These are phyloP conservation scores for Siniperca undulata DNA, from an alignment of 2,797 vertebrate genomes.

Conservation along the genomic window DNA sequence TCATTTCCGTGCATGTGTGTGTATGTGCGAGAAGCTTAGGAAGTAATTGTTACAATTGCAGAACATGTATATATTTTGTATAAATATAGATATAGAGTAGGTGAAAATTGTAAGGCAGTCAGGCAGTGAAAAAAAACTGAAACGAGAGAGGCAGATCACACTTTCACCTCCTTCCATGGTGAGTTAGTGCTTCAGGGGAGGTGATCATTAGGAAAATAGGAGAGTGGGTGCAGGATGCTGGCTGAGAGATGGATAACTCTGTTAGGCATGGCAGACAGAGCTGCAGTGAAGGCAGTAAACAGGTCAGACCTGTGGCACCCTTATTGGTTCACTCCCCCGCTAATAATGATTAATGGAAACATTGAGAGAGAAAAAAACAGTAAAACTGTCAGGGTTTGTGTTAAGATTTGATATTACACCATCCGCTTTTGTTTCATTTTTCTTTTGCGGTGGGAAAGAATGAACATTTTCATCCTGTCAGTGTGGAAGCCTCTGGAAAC, in stretches of 20 bases:
- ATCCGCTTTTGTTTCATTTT: slow-evolving; percentile 30
- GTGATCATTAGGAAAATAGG: slow-evolving; percentile 79
- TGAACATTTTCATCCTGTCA: slow-evolving; percentile 12
- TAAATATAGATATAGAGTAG: slow-evolving; percentile 18
- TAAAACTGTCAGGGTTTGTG: slow-evolving; percentile 33
- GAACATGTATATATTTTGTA: not conserved
- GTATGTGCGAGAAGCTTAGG: too few species aligned
- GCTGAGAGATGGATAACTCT: slow-evolving; percentile 81
- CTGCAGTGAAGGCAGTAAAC: slow-evolving; percentile 71
- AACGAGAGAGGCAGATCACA: slow-evolving; percentile 36
- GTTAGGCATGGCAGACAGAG: slow-evolving; percentile 75
- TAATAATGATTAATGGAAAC: slow-evolving; percentile 74
- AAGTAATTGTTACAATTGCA: too few species aligned
- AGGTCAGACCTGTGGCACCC: slow-evolving; percentile 71
- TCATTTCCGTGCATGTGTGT: too few species aligned
- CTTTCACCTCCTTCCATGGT: slow-evolving; percentile 54
- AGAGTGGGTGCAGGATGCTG: slow-evolving; percentile 68
- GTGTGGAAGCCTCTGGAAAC: slow-evolving; percentile 4
- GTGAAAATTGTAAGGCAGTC: slow-evolving; percentile 28
- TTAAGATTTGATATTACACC: slow-evolving; percentile 43
- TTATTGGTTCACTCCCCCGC: slow-evolving; percentile 53
- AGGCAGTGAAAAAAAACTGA: slow-evolving; percentile 33
- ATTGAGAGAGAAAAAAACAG: slow-evolving; percentile 23
- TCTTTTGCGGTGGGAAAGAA: not conserved
- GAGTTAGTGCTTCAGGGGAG: slow-evolving; percentile 73